Evolutionary conservation across 2,888 invertebrate genomes (phyloP).

Genomic region (Ceraclea dissimilis): DNA sequence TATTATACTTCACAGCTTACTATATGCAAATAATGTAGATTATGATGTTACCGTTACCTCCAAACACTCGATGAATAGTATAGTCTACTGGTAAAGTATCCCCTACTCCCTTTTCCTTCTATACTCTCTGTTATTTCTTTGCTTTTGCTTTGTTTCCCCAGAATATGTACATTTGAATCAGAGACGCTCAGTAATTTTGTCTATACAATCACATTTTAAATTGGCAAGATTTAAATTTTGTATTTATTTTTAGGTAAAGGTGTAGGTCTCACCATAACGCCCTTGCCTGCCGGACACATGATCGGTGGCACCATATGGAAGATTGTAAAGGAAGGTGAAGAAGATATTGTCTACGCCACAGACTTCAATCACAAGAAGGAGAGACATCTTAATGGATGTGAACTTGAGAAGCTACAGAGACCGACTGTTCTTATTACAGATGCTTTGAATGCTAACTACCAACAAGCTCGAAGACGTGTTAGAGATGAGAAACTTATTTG

Average conservation of each 20-base stretch:
- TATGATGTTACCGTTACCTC: too few relatives aligned
- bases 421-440: constrained; percentile 94
- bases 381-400: constrained; percentile 92
- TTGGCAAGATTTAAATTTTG: too few relatives aligned
- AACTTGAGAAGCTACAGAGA: constrained; percentile 79
- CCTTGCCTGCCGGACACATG: constrained; percentile 95
- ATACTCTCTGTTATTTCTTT: too few relatives aligned
- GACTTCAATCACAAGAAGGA: constrained; percentile 99
- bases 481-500: constrained; percentile 96
- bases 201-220: too few relatives aligned
- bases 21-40: too few relatives aligned
- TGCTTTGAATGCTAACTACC: constrained; percentile 90
- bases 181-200: too few relatives aligned
- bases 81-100: too few relatives aligned
- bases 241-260: constrained; percentile 89
- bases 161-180: too few relatives aligned
- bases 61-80: too few relatives aligned
- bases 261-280: constrained; percentile 89
- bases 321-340: constrained; percentile 95
- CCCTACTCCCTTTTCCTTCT: too few relatives aligned
- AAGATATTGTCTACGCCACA: constrained; percentile 96
- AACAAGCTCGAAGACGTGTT: constrained; percentile 80
- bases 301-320: constrained; percentile 99
- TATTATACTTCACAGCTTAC: too few relatives aligned
- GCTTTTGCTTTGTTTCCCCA: too few relatives aligned